Percentiles rank a stretch among this genome's conserved stretches.
Conservation (phyloP, 2,888 invertebrate genomes). For the Acleris emargana region DNA sequence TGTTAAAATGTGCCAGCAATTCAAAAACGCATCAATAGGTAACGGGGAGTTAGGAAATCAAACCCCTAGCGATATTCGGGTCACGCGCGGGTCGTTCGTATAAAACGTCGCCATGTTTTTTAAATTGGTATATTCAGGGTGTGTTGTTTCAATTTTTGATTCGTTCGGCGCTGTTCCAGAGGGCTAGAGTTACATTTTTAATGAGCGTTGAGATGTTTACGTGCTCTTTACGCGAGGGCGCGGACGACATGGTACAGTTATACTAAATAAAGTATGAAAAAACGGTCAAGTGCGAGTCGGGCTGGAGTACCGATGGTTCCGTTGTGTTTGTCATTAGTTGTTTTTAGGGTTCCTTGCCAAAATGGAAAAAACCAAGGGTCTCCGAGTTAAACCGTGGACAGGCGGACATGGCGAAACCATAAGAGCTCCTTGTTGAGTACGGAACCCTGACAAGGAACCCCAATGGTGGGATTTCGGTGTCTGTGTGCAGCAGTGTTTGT, state of each 20-base stretch:
- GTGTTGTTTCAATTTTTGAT: conserved; percentile 35
- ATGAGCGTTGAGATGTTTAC: conserved; percentile 29
- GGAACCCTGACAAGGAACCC: too few species aligned
- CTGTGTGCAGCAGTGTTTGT: too few species aligned
- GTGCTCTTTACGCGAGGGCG: conserved; percentile 8
- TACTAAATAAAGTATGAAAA: conserved; percentile 1
- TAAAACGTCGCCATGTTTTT: conserved; percentile 31
- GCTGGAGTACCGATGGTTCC: too few species aligned
- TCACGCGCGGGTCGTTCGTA: conserved; percentile 21
- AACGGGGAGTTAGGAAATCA: conserved; percentile 20
- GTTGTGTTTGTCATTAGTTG: too few species aligned
- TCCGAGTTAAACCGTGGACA: too few species aligned
- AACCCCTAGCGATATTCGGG: conserved; percentile 22
- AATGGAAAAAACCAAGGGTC: too few species aligned
- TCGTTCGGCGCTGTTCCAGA: conserved; percentile 8
- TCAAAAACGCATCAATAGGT: conserved; percentile 8
- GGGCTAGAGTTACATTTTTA: conserved; percentile 28
- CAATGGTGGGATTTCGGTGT: too few species aligned
- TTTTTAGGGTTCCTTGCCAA: too few species aligned
- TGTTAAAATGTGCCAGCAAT: too few species aligned
- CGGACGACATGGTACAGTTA: not conserved
- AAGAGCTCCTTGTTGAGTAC: too few species aligned
- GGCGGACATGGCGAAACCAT: too few species aligned
- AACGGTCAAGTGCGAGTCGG: too few species aligned
- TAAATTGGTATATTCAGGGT: conserved; percentile 29